Evolutionary conservation across 1,140 invertebrate species (phyloP), one percentile per base, ranked within the genome.

Genomic region (Theocolax elegans): DNA sequence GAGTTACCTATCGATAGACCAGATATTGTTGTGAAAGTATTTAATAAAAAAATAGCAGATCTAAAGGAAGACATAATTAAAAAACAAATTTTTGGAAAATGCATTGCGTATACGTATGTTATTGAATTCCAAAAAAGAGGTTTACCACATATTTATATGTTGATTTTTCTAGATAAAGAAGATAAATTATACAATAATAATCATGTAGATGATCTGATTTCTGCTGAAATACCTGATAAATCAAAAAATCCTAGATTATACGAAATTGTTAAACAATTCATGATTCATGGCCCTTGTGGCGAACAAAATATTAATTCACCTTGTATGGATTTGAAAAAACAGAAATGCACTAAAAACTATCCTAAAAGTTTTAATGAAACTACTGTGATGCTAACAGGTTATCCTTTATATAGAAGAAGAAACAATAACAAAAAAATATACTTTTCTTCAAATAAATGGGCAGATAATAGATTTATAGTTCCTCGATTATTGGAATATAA

Each of bases 271-370:
- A n/a, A n/a, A n/a, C n/a, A n/a, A n/a, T n/a, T n/a, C n/a, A n/a
- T n/a, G n/a, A n/a, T n/a, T n/a, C n/a, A n/a, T n/a, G n/a, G n/a
- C 3, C 67, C 72, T 3, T 73, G 72, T 66, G 67, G 72, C 15
- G 19, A 66, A 31, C 60, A 66, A 46, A 65, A 73, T 23, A 29
- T 8, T 7, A 73, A 73, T 31, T 65, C 62, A 15, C 67, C 67
- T 15, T 70, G 67, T 35, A 73, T 70, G 72, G 60, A 67, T n/a
- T n/a, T n/a, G n/a, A n/a, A n/a, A n/a, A n/a, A 21, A 38, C 53
- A 72, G 23, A 35, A 23, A 46, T 72, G 71, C 46, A 53, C 21
- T 15, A 72, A 72, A 67, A 23, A 59, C 35, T 65, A 59, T 60
- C 54, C 69, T 49, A 71, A 71, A 53, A 3, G 13, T 51, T 66